These are phyloP conservation scores for Pectinophora gossypiella DNA, from an alignment of 1,140 invertebrate genomes.

Conservation along the genomic window DNA sequence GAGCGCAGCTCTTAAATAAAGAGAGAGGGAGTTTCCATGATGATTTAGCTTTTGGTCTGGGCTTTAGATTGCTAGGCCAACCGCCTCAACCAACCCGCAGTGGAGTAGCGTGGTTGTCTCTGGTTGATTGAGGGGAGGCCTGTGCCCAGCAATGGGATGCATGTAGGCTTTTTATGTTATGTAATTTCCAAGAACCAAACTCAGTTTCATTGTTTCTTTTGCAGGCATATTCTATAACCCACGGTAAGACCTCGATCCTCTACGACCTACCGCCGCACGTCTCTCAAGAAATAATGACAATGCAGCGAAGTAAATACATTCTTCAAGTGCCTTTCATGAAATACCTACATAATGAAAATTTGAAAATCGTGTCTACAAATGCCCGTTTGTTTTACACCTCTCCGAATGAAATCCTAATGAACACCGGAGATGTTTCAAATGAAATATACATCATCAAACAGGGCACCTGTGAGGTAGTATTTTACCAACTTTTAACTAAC, in stretches of 20 bases:
- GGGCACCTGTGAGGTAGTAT: conserved; percentile 68
- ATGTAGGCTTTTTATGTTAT: too few relatives aligned
- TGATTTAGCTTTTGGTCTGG: too few relatives aligned
- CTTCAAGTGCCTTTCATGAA: conserved; percentile 56
- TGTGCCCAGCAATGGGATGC: too few relatives aligned
- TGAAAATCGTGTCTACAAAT: conserved; percentile 43
- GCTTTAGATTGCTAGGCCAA: too few relatives aligned
- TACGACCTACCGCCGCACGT: conserved; percentile 56
- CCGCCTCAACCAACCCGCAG: too few relatives aligned
- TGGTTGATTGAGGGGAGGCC: too few relatives aligned
- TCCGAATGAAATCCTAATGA: conserved; percentile 61
- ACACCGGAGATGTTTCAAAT: conserved; percentile 62
- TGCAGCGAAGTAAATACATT: conserved; percentile 51
- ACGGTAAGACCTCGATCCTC: conserved; percentile 46
- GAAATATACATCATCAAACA: conserved; percentile 68
- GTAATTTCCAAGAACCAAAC: too few relatives aligned
- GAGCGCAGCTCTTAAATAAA: too few relatives aligned
- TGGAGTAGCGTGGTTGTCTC: too few relatives aligned
- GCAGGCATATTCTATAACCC: conserved; percentile 50
- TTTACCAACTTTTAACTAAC: too few relatives aligned
- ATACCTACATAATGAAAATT: conserved; percentile 11
- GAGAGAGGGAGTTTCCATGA: too few relatives aligned
- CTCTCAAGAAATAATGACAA: conserved; percentile 50
- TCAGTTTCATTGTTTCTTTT: too few relatives aligned
- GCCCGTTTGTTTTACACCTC: conserved; percentile 49